Conservation (phyloP, 2,113 vertebrate species). For the Tetrax tetrax region DNA sequence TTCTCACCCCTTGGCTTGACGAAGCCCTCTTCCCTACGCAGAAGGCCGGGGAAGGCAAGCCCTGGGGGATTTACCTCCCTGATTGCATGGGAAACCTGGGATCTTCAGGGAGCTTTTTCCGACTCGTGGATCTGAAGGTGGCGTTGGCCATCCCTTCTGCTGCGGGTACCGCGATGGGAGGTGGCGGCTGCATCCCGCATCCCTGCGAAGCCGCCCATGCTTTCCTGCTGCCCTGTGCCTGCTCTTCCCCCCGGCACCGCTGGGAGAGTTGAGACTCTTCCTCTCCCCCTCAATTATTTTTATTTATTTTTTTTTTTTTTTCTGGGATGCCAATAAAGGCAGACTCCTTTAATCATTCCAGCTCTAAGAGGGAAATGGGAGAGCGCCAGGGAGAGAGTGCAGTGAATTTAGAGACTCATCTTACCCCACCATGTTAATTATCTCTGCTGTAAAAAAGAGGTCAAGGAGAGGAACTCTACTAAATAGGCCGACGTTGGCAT, state of each 20-base stretch:
- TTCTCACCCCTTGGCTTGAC: not conserved
- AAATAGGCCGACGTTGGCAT: constrained; percentile 74
- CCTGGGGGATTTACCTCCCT: not conserved
- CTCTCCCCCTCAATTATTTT: constrained; percentile 66
- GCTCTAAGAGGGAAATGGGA: constrained; percentile 43
- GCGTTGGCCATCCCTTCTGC: not conserved
- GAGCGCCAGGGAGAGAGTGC: constrained; percentile 54
- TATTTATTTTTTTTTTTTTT: constrained; percentile 22
- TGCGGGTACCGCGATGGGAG: not conserved
- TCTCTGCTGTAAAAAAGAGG: constrained; percentile 67
- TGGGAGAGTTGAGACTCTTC: not conserved
- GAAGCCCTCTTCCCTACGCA: fast-evolving
- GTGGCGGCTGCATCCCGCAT: not conserved
- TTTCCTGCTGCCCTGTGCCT: not conserved
- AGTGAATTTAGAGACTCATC: constrained; percentile 74
- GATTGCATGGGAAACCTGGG: not conserved
- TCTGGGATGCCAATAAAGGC: constrained; percentile 51
- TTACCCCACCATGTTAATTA: constrained; percentile 76
- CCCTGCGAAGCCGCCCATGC: not conserved
- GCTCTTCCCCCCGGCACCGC: not conserved
- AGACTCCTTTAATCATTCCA: constrained; percentile 45
- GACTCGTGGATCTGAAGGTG: not conserved
- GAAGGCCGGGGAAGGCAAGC: not conserved
- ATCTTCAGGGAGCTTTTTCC: not conserved
- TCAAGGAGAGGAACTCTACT: constrained; percentile 70